Base-by-base conservation (phyloP, 2,888 invertebrate genomes). In the Meta bourneti region DNA sequence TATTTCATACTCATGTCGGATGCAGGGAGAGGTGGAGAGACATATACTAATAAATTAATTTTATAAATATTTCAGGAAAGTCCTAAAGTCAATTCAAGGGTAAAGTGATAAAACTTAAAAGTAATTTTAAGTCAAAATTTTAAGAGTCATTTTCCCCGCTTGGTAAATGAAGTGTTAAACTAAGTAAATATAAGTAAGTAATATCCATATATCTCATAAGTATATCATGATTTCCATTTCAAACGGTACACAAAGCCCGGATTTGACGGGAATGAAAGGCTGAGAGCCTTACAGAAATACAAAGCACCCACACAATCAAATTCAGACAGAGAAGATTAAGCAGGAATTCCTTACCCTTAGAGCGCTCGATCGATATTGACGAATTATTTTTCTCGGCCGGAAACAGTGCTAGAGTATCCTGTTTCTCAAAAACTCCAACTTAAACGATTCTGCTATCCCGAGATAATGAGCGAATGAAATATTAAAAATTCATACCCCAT, bases 401-500 rank as follows among this genome's bases (percentile, higher is more conserved):
- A 11, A 34, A 34, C 34, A 34, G 34, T 34, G 34, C 34, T 34
- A 51, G 16, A 54, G 54, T 8, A 61, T 69, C 61, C 61, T 13
- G 49, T 69, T 79, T 61, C 61, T 51, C 20, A 34, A 61, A 20
- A 51, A 78, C 51, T 52, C 48, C 54, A 20, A 34, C 49, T 52
- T 89, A 61, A 78, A 69, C 49, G 80, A 80, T 74, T 34, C 75
- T 13, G 9, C 52, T 74, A 8, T 54, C 34, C 48, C 20, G 16
- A 72, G 48, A 49, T 84, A 89, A 70, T 48, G 82, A 82, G 69
- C 51, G 81, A 86, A 82, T 83, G 52, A 83, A 83, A 84, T 89
- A 89, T 89, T 72, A 84, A 89, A 84, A 79, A 89, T 89, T 89
- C 71, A 84, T 72, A 89, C 72, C 54, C 72, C 78, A 79, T 77